phyloP scores from a whole-genome alignment of 1,140 invertebrate genomes.

The Diorhabda elongata region DNA sequence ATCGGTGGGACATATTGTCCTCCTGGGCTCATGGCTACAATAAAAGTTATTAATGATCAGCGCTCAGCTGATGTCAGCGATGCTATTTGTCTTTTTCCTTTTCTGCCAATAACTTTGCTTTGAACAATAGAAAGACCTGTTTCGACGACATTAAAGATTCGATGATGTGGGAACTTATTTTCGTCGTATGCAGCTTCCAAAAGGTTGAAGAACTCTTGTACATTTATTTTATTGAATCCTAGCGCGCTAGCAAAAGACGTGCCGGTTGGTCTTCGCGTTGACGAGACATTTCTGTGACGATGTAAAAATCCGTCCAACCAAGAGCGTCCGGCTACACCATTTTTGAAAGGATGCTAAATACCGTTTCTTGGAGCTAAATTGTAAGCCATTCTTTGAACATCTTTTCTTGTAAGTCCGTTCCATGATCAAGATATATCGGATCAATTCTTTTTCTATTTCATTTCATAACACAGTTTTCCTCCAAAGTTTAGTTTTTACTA shows the following conservation, averaged over 20 bases:
- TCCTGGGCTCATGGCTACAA: slow-evolving; percentile 38
- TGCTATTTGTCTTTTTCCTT: slow-evolving; percentile 41
- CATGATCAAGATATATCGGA: too few species aligned
- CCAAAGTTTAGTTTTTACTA: too few species aligned
- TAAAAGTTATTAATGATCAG: slow-evolving; percentile 33
- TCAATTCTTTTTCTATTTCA: too few species aligned
- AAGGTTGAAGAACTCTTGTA: slow-evolving; percentile 18
- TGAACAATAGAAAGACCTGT: slow-evolving; percentile 41
- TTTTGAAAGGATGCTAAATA: slow-evolving; percentile 13
- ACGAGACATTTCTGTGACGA: slow-evolving; percentile 8
- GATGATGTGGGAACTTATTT: slow-evolving; percentile 31
- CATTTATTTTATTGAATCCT: slow-evolving; percentile 16
- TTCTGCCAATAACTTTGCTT: slow-evolving; percentile 36
- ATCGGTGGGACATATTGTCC: slow-evolving; percentile 43
- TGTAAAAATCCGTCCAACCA: slow-evolving; percentile 11
- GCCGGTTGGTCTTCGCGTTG: slow-evolving; percentile 11
- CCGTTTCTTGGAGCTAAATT: slow-evolving; percentile 8
- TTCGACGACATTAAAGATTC: slow-evolving; percentile 46
- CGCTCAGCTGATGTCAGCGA: slow-evolving; percentile 39
- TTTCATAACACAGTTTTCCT: too few species aligned
- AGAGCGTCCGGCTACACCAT: slow-evolving; percentile 7
- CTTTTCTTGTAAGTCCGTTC: slow-evolving; percentile 12
- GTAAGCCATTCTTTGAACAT: slow-evolving; percentile 6
- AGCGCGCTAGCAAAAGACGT: slow-evolving; percentile 13
- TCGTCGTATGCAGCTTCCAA: slow-evolving; percentile 15